Base-by-base conservation (phyloP, 2,888 invertebrate genomes). In the Eupeodes luniger region DNA sequence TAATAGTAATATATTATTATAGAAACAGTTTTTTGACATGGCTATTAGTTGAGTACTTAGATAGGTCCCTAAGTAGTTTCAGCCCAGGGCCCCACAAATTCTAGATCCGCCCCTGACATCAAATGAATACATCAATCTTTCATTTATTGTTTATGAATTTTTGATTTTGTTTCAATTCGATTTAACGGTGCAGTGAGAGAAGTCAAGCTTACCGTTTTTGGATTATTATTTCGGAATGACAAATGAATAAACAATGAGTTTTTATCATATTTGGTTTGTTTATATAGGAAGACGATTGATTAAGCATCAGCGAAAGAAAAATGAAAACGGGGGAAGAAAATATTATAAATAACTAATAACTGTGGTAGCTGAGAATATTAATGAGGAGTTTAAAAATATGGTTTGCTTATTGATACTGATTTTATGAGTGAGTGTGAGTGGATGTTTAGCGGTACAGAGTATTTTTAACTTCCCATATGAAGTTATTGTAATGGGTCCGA, bases 181-280 rank as follows among this genome's bases (percentile, higher is more conserved):
- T 53, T 70, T 47, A 72, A 72, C 59, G 34, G 34, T 59, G 57
- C 2, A 27, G 34, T 36, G 57, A 57, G n/a, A 14, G 12, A 72
- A 72, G 34, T 59, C 16, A 16, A 47, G 9, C 11, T 57, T 44
- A 57, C 36, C 19, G 69, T 49, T 47, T 72, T 57, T 5, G n/a
- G 34, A 27, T 34, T 34, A 34, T 7, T 44, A 11, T 19, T 12
- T 16, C 27, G 55, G 19, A 1, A 55, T 53, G 47, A 19, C 51
- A 27, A 72, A 27, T 57, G 57, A 72, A 34, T 72, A 36, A 57
- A n/a, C 40, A 40, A 40, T 59, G 40, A 44, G 9, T n/a, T 11
- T 57, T 57, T 59, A 14, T 72, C 47, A 19, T 34, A 59, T 59
- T 47, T 72, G 72, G 59, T 14, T 47, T 59, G 11, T 47, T 59